Evolutionary conservation across 2,888 invertebrate species (phyloP).

Genomic region (Brachyopa scutellaris): DNA sequence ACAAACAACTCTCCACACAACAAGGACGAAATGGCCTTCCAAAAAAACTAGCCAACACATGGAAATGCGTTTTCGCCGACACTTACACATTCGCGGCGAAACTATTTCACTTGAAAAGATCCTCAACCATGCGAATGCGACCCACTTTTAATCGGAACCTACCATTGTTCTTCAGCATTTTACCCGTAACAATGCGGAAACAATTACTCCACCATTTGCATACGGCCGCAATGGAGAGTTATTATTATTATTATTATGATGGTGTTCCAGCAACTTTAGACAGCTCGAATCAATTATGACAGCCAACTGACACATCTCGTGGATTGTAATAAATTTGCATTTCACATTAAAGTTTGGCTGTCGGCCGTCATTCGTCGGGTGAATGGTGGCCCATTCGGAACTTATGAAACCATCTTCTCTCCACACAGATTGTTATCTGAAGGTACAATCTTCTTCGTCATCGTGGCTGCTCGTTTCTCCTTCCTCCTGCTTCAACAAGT

Average conservation of each 20-base stretch:
- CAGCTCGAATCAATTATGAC: conserved; percentile 69
- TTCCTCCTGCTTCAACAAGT: conserved; percentile 5
- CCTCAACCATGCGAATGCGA: conserved; percentile 20
- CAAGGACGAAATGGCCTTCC: too few species aligned
- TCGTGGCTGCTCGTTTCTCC: not conserved
- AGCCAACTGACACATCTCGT: conserved; percentile 66
- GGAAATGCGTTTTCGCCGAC: too few species aligned
- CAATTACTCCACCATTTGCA: conserved; percentile 66
- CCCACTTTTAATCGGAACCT: conserved; percentile 34
- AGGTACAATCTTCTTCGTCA: conserved; percentile 39
- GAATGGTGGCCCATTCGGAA: too few species aligned
- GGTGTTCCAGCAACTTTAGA: conserved; percentile 48
- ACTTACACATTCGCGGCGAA: too few species aligned
- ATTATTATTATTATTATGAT: conserved; percentile 49
- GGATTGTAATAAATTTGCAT: conserved; percentile 68
- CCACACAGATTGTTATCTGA: conserved; percentile 38
- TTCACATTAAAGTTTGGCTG: conserved; percentile 54
- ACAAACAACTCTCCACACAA: too few species aligned
- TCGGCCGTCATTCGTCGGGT: not conserved
- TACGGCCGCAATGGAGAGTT: conserved; percentile 55
- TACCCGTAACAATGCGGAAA: conserved; percentile 59
- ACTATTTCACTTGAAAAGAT: conserved; percentile 21
- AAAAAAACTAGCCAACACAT: too few species aligned
- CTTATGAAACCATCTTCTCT: conserved; percentile 43
- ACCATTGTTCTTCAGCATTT: conserved; percentile 51